Evolutionary conservation across 1,140 invertebrate genomes (phyloP).

Genomic region (Panagrolaimus sp.): DNA sequence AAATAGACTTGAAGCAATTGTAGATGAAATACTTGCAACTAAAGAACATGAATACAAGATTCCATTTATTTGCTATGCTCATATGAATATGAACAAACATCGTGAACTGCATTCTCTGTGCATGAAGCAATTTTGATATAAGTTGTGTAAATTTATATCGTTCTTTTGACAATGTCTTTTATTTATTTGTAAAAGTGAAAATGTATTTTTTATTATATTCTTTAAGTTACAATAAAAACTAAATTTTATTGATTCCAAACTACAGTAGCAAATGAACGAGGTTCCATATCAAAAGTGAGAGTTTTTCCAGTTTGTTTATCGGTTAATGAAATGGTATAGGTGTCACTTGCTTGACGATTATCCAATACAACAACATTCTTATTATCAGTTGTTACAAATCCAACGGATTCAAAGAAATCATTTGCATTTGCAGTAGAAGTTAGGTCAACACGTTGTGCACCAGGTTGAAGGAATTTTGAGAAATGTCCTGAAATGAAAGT

Average conservation of each 20-base stretch:
- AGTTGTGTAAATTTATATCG: too few relatives aligned
- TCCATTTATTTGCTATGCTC: too few relatives aligned
- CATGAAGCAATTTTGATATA: too few relatives aligned
- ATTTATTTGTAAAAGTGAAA: too few relatives aligned
- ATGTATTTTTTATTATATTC: too few relatives aligned
- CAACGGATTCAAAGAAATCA: conserved; percentile 1
- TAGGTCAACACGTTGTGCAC: background rate
- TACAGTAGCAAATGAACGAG: conserved; percentile 1
- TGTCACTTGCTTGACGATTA: conserved; percentile 2
- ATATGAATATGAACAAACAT: too few relatives aligned
- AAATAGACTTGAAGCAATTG: too few relatives aligned
- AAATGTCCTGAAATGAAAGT: background rate
- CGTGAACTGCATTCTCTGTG: too few relatives aligned
- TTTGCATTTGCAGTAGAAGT: background rate
- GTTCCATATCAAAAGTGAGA: conserved; percentile 5
- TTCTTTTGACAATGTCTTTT: too few relatives aligned
- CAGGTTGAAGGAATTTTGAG: background rate
- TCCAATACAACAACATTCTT: conserved; percentile 6
- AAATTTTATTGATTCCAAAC: conserved; percentile 9
- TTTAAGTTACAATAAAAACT: too few relatives aligned
- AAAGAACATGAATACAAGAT: too few relatives aligned
- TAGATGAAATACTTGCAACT: too few relatives aligned
- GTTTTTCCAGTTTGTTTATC: background rate
- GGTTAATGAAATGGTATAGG: background rate
- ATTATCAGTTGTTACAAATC: background rate